These are phyloP conservation scores for Myripristis jacobus DNA, from an alignment of 2,797 vertebrate genomes.

Conservation along the genomic window DNA sequence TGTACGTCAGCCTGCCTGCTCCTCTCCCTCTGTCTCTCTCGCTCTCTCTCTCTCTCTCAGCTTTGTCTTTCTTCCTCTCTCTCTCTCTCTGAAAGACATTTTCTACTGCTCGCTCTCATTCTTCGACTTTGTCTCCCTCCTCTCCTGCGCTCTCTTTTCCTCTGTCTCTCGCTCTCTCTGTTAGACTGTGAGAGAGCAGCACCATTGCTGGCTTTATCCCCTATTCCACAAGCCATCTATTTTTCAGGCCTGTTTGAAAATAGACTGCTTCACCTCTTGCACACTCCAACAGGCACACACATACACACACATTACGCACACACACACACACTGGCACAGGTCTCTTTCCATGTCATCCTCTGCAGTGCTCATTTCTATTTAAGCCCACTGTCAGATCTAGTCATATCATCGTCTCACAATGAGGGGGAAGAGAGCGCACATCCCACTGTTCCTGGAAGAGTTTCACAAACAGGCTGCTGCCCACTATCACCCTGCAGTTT, in stretches of 20 bases:
- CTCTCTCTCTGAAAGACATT: slow-evolving; percentile 14
- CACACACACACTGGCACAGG: slow-evolving; percentile 7
- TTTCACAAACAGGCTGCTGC: not conserved
- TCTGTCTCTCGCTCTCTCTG: slow-evolving; percentile 4
- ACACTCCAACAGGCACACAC: not conserved
- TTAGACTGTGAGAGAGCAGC: slow-evolving; percentile 14
- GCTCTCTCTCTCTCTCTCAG: slow-evolving; percentile 26
- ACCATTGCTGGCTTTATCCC: slow-evolving; percentile 31
- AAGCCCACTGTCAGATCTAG: not conserved
- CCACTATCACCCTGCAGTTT: not conserved
- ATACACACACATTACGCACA: not conserved
- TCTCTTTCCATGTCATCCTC: slow-evolving; percentile 19
- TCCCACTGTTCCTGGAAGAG: slow-evolving; percentile 3
- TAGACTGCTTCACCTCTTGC: slow-evolving; percentile 50
- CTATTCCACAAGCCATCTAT: slow-evolving; percentile 65
- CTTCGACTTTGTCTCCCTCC: not conserved
- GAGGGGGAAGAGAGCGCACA: slow-evolving; percentile 11
- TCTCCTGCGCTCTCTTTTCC: slow-evolving; percentile 4
- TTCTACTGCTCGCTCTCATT: slow-evolving; percentile 28
- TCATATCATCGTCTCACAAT: slow-evolving; percentile 2
- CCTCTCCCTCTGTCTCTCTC: slow-evolving; percentile 14
- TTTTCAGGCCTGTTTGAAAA: slow-evolving; percentile 74
- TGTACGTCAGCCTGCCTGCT: slow-evolving; percentile 59
- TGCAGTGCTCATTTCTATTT: slow-evolving; percentile 18
- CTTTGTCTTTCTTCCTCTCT: not conserved